Percentiles rank a stretch among this genome's conserved stretches.
phyloP scores from a whole-genome alignment of 2,888 invertebrate genomes.

The Heliothis peltigera region DNA sequence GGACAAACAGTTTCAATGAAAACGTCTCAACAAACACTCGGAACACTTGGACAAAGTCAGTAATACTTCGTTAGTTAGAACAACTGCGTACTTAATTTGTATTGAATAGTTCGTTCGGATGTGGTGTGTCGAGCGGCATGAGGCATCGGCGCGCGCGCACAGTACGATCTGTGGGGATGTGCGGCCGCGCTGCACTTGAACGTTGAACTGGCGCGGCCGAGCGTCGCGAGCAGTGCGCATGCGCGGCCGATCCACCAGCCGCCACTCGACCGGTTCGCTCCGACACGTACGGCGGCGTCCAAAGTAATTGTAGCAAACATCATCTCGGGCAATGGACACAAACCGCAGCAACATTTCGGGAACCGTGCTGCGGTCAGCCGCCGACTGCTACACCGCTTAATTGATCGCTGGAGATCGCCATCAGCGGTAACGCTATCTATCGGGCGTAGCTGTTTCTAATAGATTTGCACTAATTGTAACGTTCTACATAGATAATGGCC shows the following conservation, averaged over 20 bases:
- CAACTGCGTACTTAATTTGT: slow-evolving; percentile 61
- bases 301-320: slow-evolving; percentile 72
- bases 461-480: slow-evolving; percentile 72
- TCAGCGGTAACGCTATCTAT: slow-evolving; percentile 67
- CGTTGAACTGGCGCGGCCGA: slow-evolving; percentile 83
- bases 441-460: slow-evolving; percentile 64
- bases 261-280: slow-evolving; percentile 70
- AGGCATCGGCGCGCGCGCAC: slow-evolving; percentile 74
- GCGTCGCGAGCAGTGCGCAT: slow-evolving; percentile 59
- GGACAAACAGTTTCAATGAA: slow-evolving; percentile 63
- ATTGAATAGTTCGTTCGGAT: slow-evolving; percentile 67
- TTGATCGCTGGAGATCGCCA: slow-evolving; percentile 74
- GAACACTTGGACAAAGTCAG: slow-evolving; percentile 68
- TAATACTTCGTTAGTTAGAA: slow-evolving; percentile 61
- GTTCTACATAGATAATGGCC: slow-evolving; percentile 58
- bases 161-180: slow-evolving; percentile 79
- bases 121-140: slow-evolving; percentile 72
- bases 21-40: slow-evolving; percentile 75
- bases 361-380: slow-evolving; percentile 79
- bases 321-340: slow-evolving; percentile 76
- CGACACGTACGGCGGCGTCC: slow-evolving; percentile 62
- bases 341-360: slow-evolving; percentile 81
- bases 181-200: slow-evolving; percentile 85
- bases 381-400: slow-evolving; percentile 76
- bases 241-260: slow-evolving; percentile 46